Percentiles rank a stretch among this genome's conserved stretches.
Evolutionary conservation across 1,140 invertebrate genomes (phyloP).

Genomic region (Lamellibrachia luymesi): DNA sequence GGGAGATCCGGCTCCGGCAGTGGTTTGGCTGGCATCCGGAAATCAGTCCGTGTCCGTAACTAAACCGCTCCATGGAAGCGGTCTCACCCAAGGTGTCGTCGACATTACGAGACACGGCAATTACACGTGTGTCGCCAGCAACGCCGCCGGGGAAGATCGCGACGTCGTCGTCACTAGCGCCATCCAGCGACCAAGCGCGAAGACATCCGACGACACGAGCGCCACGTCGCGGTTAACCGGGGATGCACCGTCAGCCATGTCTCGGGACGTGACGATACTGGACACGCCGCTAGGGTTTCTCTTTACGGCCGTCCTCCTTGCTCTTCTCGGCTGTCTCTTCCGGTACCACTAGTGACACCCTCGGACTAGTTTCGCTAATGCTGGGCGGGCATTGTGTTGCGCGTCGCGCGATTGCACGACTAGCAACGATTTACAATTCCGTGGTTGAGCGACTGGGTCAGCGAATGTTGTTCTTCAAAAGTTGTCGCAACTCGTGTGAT

Average conservation of each 20-base stretch:
- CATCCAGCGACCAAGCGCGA: not conserved
- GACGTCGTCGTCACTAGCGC: slow-evolving; percentile 17
- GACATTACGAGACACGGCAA: slow-evolving; percentile 12
- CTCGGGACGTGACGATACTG: slow-evolving; percentile 20
- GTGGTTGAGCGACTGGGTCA: no score
- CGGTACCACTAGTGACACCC: not conserved
- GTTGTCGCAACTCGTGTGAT: no score
- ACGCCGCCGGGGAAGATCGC: slow-evolving; percentile 15
- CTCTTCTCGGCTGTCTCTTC: slow-evolving; percentile 21
- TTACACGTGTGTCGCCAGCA: slow-evolving; percentile 23
- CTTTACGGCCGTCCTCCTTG: slow-evolving; percentile 11
- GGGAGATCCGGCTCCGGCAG: slow-evolving; percentile 20
- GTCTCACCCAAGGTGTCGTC: not conserved
- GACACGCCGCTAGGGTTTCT: slow-evolving; percentile 25
- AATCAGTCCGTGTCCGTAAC: not conserved
- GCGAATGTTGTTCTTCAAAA: no score
- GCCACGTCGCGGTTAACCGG: not conserved
- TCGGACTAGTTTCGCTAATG: not conserved
- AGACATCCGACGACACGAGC: not conserved
- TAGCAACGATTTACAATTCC: no score
- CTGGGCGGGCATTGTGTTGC: no score
- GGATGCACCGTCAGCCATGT: not conserved
- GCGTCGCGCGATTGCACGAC: no score
- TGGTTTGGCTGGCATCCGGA: slow-evolving; percentile 18
- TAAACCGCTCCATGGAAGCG: not conserved